Base-by-base conservation (phyloP, 2,113 vertebrate genomes). In the Paedocypris sp. region DNA sequence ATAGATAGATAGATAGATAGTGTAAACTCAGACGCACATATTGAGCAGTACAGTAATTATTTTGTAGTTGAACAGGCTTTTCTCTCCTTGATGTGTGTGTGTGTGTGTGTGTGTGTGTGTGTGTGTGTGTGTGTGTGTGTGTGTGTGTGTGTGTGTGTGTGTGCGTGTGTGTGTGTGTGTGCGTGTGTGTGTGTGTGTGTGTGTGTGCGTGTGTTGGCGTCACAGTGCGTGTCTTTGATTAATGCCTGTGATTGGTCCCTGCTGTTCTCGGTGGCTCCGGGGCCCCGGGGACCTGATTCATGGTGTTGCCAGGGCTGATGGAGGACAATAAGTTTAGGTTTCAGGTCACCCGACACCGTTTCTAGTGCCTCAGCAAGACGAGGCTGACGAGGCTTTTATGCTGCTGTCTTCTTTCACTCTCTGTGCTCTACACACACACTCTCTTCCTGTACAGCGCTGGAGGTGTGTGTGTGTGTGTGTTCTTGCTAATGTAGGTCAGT, bases 301-400 rank as follows among this genome's bases (percentile, higher is more conserved):
- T 53, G 72, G 66, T 71, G 49, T 73, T 33, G 18, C 59, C 57
- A 48, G 70, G 68, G 66, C 80, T 77, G 73, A 72, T 73, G 72
- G 72, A 80, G 79, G 74, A 73, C 73, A 76, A 71, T 70, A 63
- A 3, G 70, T 70, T 81, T 74, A 36, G 69, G 75, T 86, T 83
- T 74, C 79, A 67, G 67, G 71, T 78, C 76, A 80, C 77, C 72
- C 73, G 80, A 80, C 81, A 79, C 69, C 63, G 31, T 53, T 33
- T 64, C 43, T 38, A 72, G 78, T 77, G 74, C 73, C 76, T 82
- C 77, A 81, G 82, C 82, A 75, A 74, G 73, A 79, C 81, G 71
- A 72, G 66, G 68, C 75, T 81, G 78, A 81, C 73, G 68, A 64
- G 60, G 71, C 74, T 71, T 76, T 79, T 73, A 77, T 65, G 12